Conservation (phyloP, 64 coral and sea anemone species). For the Porites australiensis region DNA sequence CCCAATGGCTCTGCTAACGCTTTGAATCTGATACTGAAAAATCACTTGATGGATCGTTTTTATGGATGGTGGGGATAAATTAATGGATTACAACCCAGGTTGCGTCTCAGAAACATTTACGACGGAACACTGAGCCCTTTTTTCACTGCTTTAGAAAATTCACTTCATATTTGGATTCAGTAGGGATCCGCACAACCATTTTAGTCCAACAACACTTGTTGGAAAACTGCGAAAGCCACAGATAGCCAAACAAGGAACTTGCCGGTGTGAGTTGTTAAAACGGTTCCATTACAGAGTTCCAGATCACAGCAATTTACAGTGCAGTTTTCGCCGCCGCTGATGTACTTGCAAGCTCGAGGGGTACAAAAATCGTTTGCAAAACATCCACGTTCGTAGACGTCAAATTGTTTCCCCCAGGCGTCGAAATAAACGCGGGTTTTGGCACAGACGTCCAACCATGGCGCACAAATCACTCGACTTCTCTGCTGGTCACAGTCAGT, state of each 20-base stretch:
- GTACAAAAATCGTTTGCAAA: slow-evolving; percentile 15
- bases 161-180: too few species aligned
- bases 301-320: slow-evolving; percentile 11
- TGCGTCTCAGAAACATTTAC: too few species aligned
- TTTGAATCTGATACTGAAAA: too few species aligned
- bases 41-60: too few species aligned
- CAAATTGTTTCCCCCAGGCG: not conserved
- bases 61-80: too few species aligned
- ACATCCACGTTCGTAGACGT: slow-evolving; percentile 36
- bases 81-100: too few species aligned
- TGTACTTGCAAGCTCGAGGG: slow-evolving; percentile 23
- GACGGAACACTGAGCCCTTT: too few species aligned
- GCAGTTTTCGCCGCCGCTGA: not conserved
- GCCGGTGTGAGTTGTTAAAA: not conserved
- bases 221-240: not conserved
- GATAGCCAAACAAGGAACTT: not conserved
- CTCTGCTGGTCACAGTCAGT: not conserved
- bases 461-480: not conserved
- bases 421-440: not conserved
- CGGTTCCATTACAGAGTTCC: not conserved
- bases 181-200: too few species aligned
- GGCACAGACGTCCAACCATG: slow-evolving; percentile 26
- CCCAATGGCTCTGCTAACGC: too few species aligned
- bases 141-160: too few species aligned
- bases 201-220: too few species aligned